Conservation (phyloP, 1,140 invertebrate genomes). For the Drosophila subpulchrella region DNA sequence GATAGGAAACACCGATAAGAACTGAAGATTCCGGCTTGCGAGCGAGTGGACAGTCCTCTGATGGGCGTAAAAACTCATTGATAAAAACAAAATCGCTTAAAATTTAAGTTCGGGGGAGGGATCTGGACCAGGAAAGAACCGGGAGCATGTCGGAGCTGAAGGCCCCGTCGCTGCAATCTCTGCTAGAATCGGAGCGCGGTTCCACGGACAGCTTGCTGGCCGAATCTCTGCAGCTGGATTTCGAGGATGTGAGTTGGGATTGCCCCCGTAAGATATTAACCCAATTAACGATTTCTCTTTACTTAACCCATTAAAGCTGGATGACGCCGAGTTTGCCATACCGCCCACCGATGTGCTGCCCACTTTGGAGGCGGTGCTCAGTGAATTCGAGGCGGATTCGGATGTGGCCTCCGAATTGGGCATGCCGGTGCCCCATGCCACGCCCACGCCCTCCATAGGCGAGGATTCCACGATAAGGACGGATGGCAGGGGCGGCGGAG, state of each 20-base stretch:
- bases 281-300: neutral
- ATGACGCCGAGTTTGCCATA: conserved; percentile 93
- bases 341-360: conserved; percentile 91
- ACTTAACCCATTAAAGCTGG: conserved; percentile 85
- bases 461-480: conserved; percentile 65
- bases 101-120: conserved; percentile 13
- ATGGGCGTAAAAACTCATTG: conserved; percentile 69
- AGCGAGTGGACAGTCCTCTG: conserved; percentile 17
- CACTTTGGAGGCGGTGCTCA: conserved; percentile 94
- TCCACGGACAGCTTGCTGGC: conserved; percentile 88
- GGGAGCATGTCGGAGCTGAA: conserved; percentile 86
- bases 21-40: too few relatives aligned
- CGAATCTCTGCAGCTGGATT: conserved; percentile 87
- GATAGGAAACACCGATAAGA: neutral
- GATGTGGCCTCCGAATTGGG: conserved; percentile 86
- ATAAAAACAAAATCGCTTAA: conserved; percentile 50
- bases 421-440: conserved; percentile 82
- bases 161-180: conserved; percentile 86
- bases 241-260: conserved; percentile 87
- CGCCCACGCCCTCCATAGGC: conserved; percentile 85
- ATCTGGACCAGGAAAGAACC: conserved; percentile 10
- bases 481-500: conserved; percentile 76
- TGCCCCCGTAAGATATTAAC: neutral
- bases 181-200: conserved; percentile 88
- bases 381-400: conserved; percentile 89